Evolutionary conservation across 2,888 invertebrate species (phyloP).

Genomic region (Troides oblongomaculatus): DNA sequence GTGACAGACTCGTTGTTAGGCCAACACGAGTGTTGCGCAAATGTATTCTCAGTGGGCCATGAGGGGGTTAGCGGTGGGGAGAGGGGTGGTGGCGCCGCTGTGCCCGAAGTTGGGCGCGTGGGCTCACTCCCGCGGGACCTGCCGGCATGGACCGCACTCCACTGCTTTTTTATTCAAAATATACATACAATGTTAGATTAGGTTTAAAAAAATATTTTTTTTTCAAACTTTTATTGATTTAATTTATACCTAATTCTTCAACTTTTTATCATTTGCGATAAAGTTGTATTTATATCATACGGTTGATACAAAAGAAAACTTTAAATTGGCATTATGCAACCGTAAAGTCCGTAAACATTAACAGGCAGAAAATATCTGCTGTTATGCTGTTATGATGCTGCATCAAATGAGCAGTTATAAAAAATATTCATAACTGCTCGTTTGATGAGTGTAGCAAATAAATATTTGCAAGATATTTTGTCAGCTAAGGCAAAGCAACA

Average conservation of each 20-base stretch:
- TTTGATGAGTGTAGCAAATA: not conserved
- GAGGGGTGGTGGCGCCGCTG: conserved; percentile 58
- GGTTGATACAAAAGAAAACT: too few relatives aligned
- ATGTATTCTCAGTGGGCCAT: conserved; percentile 75
- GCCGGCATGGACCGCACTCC: conserved; percentile 66
- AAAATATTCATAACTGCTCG: not conserved
- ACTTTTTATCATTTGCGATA: too few relatives aligned
- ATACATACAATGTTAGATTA: too few relatives aligned
- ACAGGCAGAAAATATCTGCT: too few relatives aligned
- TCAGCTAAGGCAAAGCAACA: conserved; percentile 60
- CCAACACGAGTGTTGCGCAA: conserved; percentile 77
- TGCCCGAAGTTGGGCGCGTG: conserved; percentile 79
- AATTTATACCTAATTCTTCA: too few relatives aligned
- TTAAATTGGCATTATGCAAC: too few relatives aligned
- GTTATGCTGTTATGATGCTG: too few relatives aligned
- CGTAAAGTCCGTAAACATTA: too few relatives aligned
- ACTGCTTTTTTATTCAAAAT: conserved; percentile 22
- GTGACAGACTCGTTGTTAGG: conserved; percentile 75
- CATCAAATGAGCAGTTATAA: too few relatives aligned
- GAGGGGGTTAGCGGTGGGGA: conserved; percentile 41
- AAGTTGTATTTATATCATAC: too few relatives aligned
- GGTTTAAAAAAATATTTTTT: too few relatives aligned
- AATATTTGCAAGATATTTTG: conserved; percentile 51
- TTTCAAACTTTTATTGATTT: too few relatives aligned
- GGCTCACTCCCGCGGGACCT: conserved; percentile 70